These are phyloP conservation scores for Heliconius erato DNA, from an alignment of 2,888 invertebrate genomes.

Conservation along the genomic window DNA sequence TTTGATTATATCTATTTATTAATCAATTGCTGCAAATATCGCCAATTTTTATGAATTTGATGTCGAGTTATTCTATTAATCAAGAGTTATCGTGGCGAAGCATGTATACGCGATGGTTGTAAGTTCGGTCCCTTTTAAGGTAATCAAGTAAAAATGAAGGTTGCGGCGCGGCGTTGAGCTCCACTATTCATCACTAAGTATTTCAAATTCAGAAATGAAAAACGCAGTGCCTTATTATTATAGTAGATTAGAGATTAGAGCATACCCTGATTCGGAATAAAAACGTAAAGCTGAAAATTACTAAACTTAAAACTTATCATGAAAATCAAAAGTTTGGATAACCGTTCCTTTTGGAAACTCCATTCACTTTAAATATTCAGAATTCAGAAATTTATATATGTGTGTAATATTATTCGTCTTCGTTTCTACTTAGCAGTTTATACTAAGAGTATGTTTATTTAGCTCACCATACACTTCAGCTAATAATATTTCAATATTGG, in stretches of 20 bases:
- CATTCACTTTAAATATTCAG: too few species aligned
- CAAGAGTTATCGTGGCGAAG: too few species aligned
- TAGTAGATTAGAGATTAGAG: background rate
- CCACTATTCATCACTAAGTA: background rate
- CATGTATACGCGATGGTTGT: background rate
- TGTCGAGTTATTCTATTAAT: background rate
- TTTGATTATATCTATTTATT: background rate
- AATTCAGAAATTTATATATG: background rate
- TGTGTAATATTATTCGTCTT: background rate
- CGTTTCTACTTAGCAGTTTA: background rate
- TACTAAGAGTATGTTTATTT: constrained; percentile 1
- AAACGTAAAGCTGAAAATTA: too few species aligned
- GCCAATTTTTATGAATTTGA: background rate
- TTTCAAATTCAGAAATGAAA: background rate
- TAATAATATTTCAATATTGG: background rate
- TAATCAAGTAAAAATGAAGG: background rate
- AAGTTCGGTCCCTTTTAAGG: background rate
- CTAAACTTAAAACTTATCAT: too few species aligned
- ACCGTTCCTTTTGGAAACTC: too few species aligned
- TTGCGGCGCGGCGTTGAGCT: background rate
- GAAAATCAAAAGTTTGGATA: too few species aligned
- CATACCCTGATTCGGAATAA: background rate
- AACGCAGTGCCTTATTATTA: background rate
- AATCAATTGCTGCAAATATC: background rate
- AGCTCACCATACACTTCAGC: background rate